Evolutionary conservation across 2,797 vertebrate species (phyloP).

Genomic region (Molossus molossus): DNA sequence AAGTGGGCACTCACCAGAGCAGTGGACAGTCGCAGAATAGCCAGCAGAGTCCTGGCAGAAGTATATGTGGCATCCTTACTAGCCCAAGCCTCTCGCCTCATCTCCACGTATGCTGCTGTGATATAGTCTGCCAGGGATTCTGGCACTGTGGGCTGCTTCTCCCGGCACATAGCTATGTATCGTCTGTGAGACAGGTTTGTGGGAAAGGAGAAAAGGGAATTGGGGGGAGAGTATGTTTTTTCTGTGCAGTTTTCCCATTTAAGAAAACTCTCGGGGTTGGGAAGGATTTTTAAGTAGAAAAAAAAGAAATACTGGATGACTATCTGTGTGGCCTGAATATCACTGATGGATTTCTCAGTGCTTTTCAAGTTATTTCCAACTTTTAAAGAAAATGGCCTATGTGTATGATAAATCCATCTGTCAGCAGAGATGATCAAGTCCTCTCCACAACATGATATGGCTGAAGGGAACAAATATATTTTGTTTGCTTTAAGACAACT

Average conservation of each 20-base stretch:
- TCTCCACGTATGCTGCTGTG: conserved; percentile 97
- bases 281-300: not conserved
- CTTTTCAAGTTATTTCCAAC: not conserved
- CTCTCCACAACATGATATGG: not conserved
- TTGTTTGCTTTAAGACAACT: not conserved
- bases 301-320: not conserved
- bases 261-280: not conserved
- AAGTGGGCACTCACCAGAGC: conserved; percentile 93
- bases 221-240: not conserved
- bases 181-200: conserved; percentile 88
- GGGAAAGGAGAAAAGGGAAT: not conserved
- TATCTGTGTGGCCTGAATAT: not conserved
- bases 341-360: not conserved
- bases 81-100: conserved; percentile 96
- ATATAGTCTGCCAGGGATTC: conserved; percentile 95
- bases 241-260: not conserved
- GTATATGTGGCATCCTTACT: conserved; percentile 96
- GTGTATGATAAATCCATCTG: not conserved
- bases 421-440: not conserved
- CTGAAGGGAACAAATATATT: not conserved
- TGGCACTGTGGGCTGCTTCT: conserved; percentile 93
- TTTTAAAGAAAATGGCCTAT: not conserved
- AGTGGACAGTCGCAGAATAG: conserved; percentile 95
- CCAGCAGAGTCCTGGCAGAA: conserved; percentile 96
- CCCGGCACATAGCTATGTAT: conserved; percentile 94